Evolutionary conservation across 2,888 invertebrate genomes (phyloP), one percentile per base, ranked within the genome.

Genomic region (Apotomis turbidana): DNA sequence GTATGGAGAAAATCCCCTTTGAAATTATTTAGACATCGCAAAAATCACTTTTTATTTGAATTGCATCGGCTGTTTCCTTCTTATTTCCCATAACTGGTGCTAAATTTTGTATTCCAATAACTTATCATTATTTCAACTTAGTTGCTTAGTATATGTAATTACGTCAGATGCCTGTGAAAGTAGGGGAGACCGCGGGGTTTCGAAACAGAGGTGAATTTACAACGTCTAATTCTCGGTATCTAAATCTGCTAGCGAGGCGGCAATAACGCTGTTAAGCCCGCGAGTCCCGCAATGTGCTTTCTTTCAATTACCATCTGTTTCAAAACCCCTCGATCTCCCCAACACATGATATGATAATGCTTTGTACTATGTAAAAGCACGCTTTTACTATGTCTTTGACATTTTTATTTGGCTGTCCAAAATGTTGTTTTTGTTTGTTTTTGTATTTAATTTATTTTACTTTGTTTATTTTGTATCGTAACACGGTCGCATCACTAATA

Each of bases 381-480:
- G 9, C 9, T 59, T 68, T 13, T 41, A 5, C 10, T 52, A 15
- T 57, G 57, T n/a, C 12, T 44, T 71, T 54, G 52, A 54, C 54
- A 57, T 52, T 41, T 60, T 71, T 70, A 46, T 76, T 74, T 74
- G 71, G 73, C 74, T 74, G 70, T 76, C 73, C 46, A 73, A 60
- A 71, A 69, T 74, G 71, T 68, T 71, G 76, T 79, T 81, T 81
- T 82, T 82, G 80, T 86, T 83, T 80, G 79, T 81, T 74, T 54
- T 80, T 81, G 74, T 79, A 77, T 78, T 79, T 78, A 75, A 79
- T 78, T 78, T 80, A 80, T 80, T 83, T 80, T 83, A 83, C 83
- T 85, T 86, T 85, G 88, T 88, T 87, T 78, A 80, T 77, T 86
- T 86, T 87, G 84, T 87, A 87, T 84, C 85, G 80, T 86, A 83